Evolutionary conservation across 2,113 vertebrate genomes (phyloP).

Genomic region (Progne subis): DNA sequence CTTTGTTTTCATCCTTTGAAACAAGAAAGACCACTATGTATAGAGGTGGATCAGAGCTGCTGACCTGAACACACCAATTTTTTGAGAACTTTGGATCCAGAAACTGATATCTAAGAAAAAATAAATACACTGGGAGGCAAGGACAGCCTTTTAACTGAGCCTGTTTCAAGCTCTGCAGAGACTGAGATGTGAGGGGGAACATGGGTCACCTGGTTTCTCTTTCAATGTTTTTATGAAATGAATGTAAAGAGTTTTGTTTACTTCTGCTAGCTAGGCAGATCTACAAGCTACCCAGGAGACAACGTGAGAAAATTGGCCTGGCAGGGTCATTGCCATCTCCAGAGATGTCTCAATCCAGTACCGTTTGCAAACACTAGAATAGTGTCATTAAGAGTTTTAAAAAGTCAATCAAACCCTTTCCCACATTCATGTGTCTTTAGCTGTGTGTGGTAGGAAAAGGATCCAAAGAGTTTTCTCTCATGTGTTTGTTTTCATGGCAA

Average conservation of each 20-base stretch:
- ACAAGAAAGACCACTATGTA: background rate
- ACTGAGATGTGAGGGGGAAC: background rate
- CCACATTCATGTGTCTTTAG: background rate
- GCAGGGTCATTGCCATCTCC: background rate
- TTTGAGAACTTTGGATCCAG: background rate
- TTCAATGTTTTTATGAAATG: background rate
- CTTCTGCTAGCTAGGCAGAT: background rate
- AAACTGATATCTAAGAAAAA: conserved; percentile 16
- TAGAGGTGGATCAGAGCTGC: background rate
- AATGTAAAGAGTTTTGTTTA: background rate
- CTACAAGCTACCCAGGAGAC: background rate
- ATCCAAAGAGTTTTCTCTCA: conserved; percentile 26
- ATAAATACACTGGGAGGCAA: background rate
- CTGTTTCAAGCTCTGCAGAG: background rate
- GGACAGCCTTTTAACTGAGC: background rate
- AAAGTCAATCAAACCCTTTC: conserved; percentile 20
- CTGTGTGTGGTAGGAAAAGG: conserved; percentile 45
- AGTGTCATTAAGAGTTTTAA: background rate
- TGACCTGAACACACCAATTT: background rate
- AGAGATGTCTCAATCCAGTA: background rate
- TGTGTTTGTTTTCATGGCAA: conserved; percentile 15
- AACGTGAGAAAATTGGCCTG: background rate
- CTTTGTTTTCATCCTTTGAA: conserved; percentile 14
- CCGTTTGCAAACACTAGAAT: background rate
- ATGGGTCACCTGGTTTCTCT: background rate